Conservation (phyloP, 2,888 invertebrate genomes). For the Polydrusus cervinus region DNA sequence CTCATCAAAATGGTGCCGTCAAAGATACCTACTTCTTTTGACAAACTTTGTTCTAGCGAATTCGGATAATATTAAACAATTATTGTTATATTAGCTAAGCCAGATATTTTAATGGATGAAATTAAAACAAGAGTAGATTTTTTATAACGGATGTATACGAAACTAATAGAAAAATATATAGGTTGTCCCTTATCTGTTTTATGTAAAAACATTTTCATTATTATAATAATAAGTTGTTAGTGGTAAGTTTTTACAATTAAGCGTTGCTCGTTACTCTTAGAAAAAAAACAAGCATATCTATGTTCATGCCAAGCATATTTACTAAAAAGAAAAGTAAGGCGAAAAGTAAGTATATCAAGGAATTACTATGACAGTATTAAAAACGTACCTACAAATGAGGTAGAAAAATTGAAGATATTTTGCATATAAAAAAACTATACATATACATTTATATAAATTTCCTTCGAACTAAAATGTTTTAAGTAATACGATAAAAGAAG, state of each 20-base stretch:
- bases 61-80: no score
- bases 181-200: conserved; percentile 51
- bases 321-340: conserved; percentile 34
- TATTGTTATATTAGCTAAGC: no score
- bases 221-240: conserved; percentile 52
- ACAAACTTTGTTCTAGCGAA: no score
- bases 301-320: conserved; percentile 51
- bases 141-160: conserved; percentile 50
- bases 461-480: conserved; percentile 32
- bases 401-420: conserved; percentile 49
- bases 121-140: background rate
- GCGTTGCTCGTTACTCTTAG: conserved; percentile 52
- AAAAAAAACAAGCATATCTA: conserved; percentile 51
- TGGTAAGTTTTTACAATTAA: conserved; percentile 51
- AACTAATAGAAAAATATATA: conserved; percentile 49
- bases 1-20: background rate
- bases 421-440: conserved; percentile 40
- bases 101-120: conserved; percentile 20
- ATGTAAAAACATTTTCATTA: conserved; percentile 51
- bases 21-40: background rate
- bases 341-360: conserved; percentile 51
- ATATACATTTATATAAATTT: conserved; percentile 41
- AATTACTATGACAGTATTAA: conserved; percentile 67
- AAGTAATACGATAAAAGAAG: conserved; percentile 17
- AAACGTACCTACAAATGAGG: conserved; percentile 69